Evolutionary conservation across 2,797 vertebrate genomes (phyloP), one percentile per base, ranked within the genome.

Genomic region (Cheirogaleus major): DNA sequence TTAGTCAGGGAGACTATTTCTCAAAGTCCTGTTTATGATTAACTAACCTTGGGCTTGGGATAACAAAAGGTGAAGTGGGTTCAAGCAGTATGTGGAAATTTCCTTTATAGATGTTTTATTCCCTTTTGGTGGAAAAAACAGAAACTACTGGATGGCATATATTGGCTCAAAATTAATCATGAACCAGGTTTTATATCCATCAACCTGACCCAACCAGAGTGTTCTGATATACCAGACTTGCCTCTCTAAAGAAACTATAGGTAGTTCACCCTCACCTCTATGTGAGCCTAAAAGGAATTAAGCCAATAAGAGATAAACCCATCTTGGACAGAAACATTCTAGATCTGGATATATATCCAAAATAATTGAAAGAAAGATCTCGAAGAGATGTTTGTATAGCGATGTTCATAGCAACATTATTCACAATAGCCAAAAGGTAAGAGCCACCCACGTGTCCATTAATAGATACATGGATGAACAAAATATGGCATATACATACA

Each of bases 1-100:
- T 45, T 80, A 25, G 72, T 43, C 61, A 17, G 20, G 30, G 59
- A 92, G 43, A 30, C 43, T 32, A 9, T 88, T 83, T 93, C 73
- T 84, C 79, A 30, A 69, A 90, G 32, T 52, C 59, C 52, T 76
- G 82, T 95, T 98, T 94, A 83, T 95, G 76, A 97, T 96, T 89
- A 96, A 96, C 96, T 84, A 92, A 86, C 85, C 91, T 93, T 90
- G 86, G 13, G 35, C 45, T 55, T 94, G 41, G 89, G 63, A 23
- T 82, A 93, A 89, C 75, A 88, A 94, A 94, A 94, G 55, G 93
- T 69, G n/a, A 96, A 61, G 30, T 41, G 45, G 80, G 65, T 93
- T 92, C 84, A 79, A 85, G 41, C 67, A 63, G 38, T n/a, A 15
- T 27, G 32, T 95, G 84, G 94, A 89, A 95, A 96, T 97, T 93